Percentiles rank a stretch among this genome's conserved stretches.
phyloP scores from a whole-genome alignment of 2,888 invertebrate genomes.

The Xanthorhoe designata region DNA sequence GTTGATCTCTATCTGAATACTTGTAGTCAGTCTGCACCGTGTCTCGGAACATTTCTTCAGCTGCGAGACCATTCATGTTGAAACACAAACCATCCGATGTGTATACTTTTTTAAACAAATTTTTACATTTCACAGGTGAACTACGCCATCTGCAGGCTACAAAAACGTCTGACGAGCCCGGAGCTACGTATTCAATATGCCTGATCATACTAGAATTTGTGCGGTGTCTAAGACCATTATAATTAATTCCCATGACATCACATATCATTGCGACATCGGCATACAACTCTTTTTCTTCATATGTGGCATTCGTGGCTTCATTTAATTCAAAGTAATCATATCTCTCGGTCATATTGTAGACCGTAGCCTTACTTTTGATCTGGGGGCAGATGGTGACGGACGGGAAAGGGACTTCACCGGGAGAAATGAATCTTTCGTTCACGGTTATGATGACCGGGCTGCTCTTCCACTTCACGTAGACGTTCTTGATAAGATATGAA shows the following conservation, averaged over 20 bases:
- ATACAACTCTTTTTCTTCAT: constrained; percentile 1
- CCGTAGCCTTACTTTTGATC: constrained; percentile 46
- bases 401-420: constrained; percentile 63
- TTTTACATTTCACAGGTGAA: neutral
- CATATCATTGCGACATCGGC: constrained; percentile 12
- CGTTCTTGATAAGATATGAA: constrained; percentile 52
- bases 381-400: constrained; percentile 64
- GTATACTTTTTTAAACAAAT: constrained; percentile 46
- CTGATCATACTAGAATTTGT: constrained; percentile 1
- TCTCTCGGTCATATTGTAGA: constrained; percentile 48
- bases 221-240: constrained; percentile 11
- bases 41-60: neutral
- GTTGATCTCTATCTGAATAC: constrained; percentile 41
- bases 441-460: constrained; percentile 65
- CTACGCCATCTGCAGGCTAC: constrained; percentile 29
- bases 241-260: neutral
- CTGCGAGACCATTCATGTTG: neutral
- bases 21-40: constrained; percentile 47
- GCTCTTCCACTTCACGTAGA: constrained; percentile 59
- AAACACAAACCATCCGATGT: constrained; percentile 54
- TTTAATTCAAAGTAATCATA: neutral
- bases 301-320: neutral
- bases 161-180: constrained; percentile 33
- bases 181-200: constrained; percentile 40
- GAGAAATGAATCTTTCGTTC: constrained; percentile 55